Conservation (phyloP, 1,140 invertebrate genomes). For the Drosophila ironensis region DNA sequence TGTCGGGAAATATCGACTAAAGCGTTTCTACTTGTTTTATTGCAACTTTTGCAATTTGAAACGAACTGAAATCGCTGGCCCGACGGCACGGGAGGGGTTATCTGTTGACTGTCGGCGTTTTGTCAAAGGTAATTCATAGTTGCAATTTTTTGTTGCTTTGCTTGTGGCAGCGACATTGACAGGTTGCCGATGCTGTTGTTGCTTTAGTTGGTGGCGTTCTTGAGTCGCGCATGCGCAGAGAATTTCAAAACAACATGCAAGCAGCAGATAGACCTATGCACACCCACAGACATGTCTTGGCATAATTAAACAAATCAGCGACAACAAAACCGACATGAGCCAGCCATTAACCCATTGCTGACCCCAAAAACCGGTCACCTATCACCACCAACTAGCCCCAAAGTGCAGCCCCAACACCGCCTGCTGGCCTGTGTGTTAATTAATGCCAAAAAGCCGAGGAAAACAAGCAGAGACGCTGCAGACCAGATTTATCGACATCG, state of each 20-base stretch:
- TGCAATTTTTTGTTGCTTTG: slow-evolving; percentile 23
- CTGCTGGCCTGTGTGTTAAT: slow-evolving; percentile 48
- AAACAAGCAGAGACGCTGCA: no score
- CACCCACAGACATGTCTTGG: slow-evolving; percentile 55
- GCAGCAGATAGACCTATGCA: background rate
- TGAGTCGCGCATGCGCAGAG: slow-evolving; percentile 59
- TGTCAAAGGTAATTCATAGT: slow-evolving; percentile 52
- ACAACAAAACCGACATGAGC: slow-evolving; percentile 52
- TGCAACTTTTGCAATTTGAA: slow-evolving; percentile 64
- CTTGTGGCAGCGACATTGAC: slow-evolving; percentile 46
- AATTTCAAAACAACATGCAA: slow-evolving; percentile 1
- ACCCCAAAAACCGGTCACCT: slow-evolving; percentile 44
- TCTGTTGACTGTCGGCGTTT: slow-evolving; percentile 40
- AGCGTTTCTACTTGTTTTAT: slow-evolving; percentile 12
- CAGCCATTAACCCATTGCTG: slow-evolving; percentile 50
- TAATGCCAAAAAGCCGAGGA: slow-evolving; percentile 55
- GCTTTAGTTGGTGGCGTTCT: slow-evolving; percentile 58
- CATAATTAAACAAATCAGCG: slow-evolving; percentile 74
- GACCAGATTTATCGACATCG: no score
- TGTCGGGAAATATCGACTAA: no score
- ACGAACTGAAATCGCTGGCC: slow-evolving; percentile 39
- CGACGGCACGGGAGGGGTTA: background rate
- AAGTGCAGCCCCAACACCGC: background rate
- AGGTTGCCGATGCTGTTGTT: slow-evolving; percentile 26
- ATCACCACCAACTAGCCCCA: slow-evolving; percentile 34